Percentiles rank a stretch among this genome's conserved stretches.
Conservation (phyloP, 2,888 invertebrate genomes). For the Odontothrips loti region DNA sequence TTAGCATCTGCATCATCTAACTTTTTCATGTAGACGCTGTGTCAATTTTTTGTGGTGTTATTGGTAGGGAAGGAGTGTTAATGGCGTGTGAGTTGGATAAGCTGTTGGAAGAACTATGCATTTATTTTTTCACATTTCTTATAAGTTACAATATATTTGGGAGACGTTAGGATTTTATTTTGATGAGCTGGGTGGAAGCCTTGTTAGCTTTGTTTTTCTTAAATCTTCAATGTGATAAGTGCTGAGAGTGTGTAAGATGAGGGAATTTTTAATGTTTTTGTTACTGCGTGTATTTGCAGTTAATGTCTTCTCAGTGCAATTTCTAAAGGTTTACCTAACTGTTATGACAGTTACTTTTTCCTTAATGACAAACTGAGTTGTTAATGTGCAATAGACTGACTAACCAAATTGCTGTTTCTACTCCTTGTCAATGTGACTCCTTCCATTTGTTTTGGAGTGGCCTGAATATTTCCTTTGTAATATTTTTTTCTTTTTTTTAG, state of each 20-base stretch:
- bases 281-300: neutral
- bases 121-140: conserved; percentile 25
- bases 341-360: too few species aligned
- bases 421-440: conserved; percentile 15
- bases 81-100: conserved; percentile 9
- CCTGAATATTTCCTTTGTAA: conserved; percentile 2
- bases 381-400: conserved; percentile 2
- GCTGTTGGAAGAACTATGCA: conserved; percentile 22
- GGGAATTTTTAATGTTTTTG: neutral
- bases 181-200: neutral
- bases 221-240: conserved; percentile 3
- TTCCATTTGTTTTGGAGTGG: conserved; percentile 20
- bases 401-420: conserved; percentile 21
- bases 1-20: conserved; percentile 26
- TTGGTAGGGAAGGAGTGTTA: conserved; percentile 14
- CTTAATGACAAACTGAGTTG: neutral
- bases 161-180: neutral
- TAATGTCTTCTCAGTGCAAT: neutral
- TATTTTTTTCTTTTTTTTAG: neutral
- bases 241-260: neutral
- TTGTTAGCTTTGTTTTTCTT: conserved; percentile 5
- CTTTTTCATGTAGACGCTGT: conserved; percentile 20
- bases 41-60: conserved; percentile 26
- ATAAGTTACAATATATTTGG: conserved; percentile 17
- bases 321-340: too few species aligned